phyloP scores from a whole-genome alignment of 2,797 vertebrate species.

The Anguilla anguilla region DNA sequence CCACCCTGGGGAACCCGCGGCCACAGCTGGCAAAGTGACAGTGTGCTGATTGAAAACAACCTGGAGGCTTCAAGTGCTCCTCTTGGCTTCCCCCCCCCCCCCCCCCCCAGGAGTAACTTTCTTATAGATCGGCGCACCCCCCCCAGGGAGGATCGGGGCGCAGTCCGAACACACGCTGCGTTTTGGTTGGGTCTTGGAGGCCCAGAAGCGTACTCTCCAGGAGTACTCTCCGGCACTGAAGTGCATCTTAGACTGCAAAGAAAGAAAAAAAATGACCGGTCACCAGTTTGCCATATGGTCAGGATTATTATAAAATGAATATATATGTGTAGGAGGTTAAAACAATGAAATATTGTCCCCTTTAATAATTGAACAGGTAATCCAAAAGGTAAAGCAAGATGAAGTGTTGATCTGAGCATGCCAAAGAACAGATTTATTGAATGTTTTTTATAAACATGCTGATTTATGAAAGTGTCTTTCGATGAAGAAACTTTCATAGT shows the following conservation, averaged over 20 bases:
- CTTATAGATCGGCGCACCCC: neutral
- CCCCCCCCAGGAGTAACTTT: slow-evolving; percentile 30
- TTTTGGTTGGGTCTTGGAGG: neutral
- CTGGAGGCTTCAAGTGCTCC: slow-evolving; percentile 60
- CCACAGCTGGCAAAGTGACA: slow-evolving; percentile 75
- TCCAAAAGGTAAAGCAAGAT: neutral
- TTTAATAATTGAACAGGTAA: neutral
- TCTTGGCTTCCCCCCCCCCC: slow-evolving; percentile 25
- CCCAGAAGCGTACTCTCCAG: neutral
- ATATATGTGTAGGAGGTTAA: neutral
- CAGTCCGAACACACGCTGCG: neutral
- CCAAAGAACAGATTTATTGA: neutral
- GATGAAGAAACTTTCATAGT: neutral
- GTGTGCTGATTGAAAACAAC: slow-evolving; percentile 78
- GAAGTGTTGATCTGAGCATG: neutral
- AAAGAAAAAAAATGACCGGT: neutral
- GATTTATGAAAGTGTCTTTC: too few species aligned
- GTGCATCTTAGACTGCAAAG: neutral
- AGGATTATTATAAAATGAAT: neutral
- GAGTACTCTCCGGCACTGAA: neutral
- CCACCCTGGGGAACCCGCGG: slow-evolving; percentile 65
- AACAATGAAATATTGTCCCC: neutral
- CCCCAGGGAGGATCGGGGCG: neutral
- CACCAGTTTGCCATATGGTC: neutral
- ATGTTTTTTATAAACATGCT: neutral